phyloP scores from a whole-genome alignment of 2,797 vertebrate genomes.

The Telmatherina bonti region DNA sequence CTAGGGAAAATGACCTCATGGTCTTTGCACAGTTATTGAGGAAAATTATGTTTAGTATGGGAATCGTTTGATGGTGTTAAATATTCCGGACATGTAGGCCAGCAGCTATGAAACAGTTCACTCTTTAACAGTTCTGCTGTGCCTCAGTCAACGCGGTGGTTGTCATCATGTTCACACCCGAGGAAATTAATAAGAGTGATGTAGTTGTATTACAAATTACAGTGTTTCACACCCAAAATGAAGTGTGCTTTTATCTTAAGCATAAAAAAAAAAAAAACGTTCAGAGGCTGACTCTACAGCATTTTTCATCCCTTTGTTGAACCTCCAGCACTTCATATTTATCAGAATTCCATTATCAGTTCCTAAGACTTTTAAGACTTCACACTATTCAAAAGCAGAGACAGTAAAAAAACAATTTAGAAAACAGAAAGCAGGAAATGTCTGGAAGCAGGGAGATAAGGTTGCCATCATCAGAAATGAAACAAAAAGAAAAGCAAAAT shows the following conservation, averaged over 20 bases:
- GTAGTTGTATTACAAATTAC: conserved; percentile 23
- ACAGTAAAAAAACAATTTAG: not conserved
- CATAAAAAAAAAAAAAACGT: conserved; percentile 27
- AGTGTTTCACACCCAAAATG: conserved; percentile 39
- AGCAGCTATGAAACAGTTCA: conserved; percentile 59
- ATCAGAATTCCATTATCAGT: conserved; percentile 25
- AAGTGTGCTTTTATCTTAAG: conserved; percentile 34
- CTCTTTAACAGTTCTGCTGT: conserved; percentile 52
- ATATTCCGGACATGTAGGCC: conserved; percentile 56
- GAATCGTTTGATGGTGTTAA: conserved; percentile 59
- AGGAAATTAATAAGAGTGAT: conserved; percentile 40
- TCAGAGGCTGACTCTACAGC: not conserved
- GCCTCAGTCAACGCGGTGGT: conserved; percentile 26
- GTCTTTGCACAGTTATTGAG: conserved; percentile 57
- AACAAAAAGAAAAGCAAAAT: conserved; percentile 22
- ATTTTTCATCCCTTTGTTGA: conserved; percentile 31
- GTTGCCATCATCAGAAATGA: conserved; percentile 8
- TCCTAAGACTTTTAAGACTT: conserved; percentile 17
- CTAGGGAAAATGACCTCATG: conserved; percentile 67
- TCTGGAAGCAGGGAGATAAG: conserved; percentile 40
- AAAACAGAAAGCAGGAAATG: conserved; percentile 22
- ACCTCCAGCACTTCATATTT: conserved; percentile 39
- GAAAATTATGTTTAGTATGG: conserved; percentile 62
- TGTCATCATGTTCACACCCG: conserved; percentile 11
- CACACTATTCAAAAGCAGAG: conserved; percentile 13